Percentiles rank a stretch among this genome's conserved stretches.
Evolutionary conservation across 2,888 invertebrate species (phyloP).

Genomic region (Drosophila nr. medialis): DNA sequence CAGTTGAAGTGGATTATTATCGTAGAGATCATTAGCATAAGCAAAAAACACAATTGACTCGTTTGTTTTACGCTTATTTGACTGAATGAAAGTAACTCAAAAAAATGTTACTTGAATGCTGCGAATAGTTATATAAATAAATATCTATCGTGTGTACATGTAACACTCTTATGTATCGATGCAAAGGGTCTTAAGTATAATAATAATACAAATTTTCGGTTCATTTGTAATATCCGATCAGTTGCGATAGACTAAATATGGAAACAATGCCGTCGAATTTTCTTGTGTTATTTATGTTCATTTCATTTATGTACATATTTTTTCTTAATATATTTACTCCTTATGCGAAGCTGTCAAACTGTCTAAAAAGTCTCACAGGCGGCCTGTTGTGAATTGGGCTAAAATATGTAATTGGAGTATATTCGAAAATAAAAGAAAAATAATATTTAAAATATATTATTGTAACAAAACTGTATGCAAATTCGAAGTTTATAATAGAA

Average conservation of each 20-base stretch:
- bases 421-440: too few species aligned
- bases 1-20: slow-evolving; percentile 29
- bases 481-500: background rate
- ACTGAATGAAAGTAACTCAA: slow-evolving; percentile 51
- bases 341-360: too few species aligned
- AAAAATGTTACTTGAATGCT: slow-evolving; percentile 12
- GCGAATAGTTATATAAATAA: slow-evolving; percentile 2
- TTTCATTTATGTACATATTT: background rate
- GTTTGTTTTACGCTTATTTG: slow-evolving; percentile 42
- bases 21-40: slow-evolving; percentile 28
- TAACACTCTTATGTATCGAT: background rate
- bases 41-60: slow-evolving; percentile 49
- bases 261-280: background rate
- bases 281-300: background rate
- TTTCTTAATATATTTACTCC: background rate
- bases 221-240: background rate
- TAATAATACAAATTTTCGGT: background rate
- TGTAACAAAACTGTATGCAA: background rate
- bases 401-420: too few species aligned
- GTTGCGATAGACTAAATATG: background rate
- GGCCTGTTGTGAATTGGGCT: too few species aligned
- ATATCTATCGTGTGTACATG: background rate
- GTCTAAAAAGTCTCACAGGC: too few species aligned
- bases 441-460: background rate
- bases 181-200: background rate